Evolutionary conservation across 2,888 invertebrate genomes (phyloP).

Genomic region (Heteromurus nitidus): DNA sequence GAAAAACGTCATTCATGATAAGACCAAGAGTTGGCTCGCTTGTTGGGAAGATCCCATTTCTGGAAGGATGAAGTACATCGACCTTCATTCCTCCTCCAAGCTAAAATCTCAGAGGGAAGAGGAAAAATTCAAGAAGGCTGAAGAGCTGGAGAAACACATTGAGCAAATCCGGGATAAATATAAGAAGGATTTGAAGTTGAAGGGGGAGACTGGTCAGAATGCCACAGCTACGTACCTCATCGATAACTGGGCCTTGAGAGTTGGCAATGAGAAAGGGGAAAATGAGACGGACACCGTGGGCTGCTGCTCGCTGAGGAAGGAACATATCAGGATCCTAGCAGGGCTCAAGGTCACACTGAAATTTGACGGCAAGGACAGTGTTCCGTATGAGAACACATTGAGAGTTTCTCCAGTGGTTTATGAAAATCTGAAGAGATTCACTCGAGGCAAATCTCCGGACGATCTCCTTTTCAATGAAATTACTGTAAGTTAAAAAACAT

Average conservation of each 20-base stretch:
- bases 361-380: neutral
- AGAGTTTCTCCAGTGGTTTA: neutral
- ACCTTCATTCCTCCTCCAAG: neutral
- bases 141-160: constrained; percentile 20
- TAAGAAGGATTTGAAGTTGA: neutral
- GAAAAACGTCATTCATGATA: constrained; percentile 80
- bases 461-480: too few species aligned
- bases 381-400: neutral
- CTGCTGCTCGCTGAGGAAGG: constrained; percentile 8
- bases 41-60: constrained; percentile 3
- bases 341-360: neutral
- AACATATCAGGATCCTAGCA: neutral
- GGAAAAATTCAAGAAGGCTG: constrained; percentile 33
- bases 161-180: neutral
- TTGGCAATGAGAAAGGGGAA: constrained; percentile 36
- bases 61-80: constrained; percentile 31
- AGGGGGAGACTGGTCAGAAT: constrained; percentile 23
- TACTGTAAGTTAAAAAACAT: too few species aligned
- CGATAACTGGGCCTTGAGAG: constrained; percentile 39
- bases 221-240: constrained; percentile 62
- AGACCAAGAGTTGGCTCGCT: constrained; percentile 75
- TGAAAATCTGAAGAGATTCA: too few species aligned
- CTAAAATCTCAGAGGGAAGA: neutral
- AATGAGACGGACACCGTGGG: constrained; percentile 43
- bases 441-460: too few species aligned